Percentiles rank a stretch among this genome's conserved stretches.
Conservation (phyloP, 2,888 invertebrate genomes). For the Bursaphelenchus okinawaensis region DNA sequence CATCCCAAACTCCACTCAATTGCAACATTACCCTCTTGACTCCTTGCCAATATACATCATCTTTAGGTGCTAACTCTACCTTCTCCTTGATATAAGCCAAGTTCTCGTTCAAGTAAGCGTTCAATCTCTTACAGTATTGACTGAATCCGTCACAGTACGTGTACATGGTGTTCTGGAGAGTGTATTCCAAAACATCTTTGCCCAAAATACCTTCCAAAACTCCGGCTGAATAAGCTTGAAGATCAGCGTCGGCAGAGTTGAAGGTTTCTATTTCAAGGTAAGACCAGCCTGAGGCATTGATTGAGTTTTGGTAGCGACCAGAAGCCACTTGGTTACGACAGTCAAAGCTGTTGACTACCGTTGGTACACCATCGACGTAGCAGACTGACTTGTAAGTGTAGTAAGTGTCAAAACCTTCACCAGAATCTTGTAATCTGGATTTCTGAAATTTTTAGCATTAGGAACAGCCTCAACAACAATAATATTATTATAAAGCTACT, state of each 20-base stretch:
- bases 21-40: constrained; percentile 51
- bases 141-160: constrained; percentile 54
- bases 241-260: constrained; percentile 31
- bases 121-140: constrained; percentile 42
- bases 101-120: constrained; percentile 42
- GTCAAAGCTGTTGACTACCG: constrained; percentile 33
- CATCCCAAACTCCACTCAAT: constrained; percentile 41
- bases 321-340: constrained; percentile 47
- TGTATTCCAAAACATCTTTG: constrained; percentile 39
- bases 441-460: no score
- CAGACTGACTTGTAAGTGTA: constrained; percentile 53
- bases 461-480: no score
- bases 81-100: constrained; percentile 43
- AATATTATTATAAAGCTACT: no score
- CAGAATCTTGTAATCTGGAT: background rate
- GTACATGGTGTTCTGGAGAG: constrained; percentile 46
- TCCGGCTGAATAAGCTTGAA: constrained; percentile 55
- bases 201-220: constrained; percentile 48
- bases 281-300: constrained; percentile 47
- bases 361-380: constrained; percentile 40
- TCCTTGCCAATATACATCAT: constrained; percentile 54
- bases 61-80: constrained; percentile 36
- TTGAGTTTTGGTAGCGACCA: constrained; percentile 51
- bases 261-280: constrained; percentile 50
- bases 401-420: constrained; percentile 33